These are phyloP conservation scores for Chiloscyllium punctatum DNA, from an alignment of 2,797 vertebrate species.

Conservation along the genomic window DNA sequence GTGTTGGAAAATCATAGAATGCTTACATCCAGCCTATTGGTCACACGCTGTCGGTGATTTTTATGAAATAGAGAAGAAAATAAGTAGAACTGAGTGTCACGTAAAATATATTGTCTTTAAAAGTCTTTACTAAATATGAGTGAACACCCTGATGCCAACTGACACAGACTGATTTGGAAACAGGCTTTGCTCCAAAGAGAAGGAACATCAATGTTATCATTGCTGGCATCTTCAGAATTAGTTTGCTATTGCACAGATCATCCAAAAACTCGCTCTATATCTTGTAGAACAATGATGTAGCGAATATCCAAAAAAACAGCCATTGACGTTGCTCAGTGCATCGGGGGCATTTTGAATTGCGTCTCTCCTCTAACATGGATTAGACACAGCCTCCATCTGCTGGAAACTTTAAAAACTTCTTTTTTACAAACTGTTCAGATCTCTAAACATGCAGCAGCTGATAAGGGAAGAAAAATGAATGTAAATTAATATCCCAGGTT, in stretches of 20 bases:
- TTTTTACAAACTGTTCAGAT: not conserved
- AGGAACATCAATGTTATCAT: too few relatives aligned
- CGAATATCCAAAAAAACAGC: not conserved
- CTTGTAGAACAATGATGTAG: not conserved
- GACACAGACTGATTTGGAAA: not conserved
- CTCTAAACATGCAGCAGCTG: not conserved
- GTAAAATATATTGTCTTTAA: not conserved
- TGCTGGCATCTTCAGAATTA: not conserved
- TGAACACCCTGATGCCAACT: not conserved
- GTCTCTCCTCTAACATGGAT: not conserved
- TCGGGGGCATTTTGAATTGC: not conserved
- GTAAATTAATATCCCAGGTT: not conserved
- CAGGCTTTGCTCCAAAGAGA: not conserved
- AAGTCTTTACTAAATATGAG: not conserved
- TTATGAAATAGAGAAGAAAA: not conserved
- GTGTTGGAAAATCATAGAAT: not conserved
- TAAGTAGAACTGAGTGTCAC: not conserved
- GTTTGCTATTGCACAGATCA: not conserved
- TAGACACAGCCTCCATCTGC: constrained; percentile 33
- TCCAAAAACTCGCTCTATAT: not conserved
- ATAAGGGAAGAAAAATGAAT: not conserved
- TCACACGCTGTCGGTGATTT: not conserved
- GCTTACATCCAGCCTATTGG: not conserved
- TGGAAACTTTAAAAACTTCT: constrained; percentile 8
- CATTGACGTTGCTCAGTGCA: not conserved